Conservation (phyloP, 1,140 invertebrate species). For the Mycetomoellerius zeteki region DNA sequence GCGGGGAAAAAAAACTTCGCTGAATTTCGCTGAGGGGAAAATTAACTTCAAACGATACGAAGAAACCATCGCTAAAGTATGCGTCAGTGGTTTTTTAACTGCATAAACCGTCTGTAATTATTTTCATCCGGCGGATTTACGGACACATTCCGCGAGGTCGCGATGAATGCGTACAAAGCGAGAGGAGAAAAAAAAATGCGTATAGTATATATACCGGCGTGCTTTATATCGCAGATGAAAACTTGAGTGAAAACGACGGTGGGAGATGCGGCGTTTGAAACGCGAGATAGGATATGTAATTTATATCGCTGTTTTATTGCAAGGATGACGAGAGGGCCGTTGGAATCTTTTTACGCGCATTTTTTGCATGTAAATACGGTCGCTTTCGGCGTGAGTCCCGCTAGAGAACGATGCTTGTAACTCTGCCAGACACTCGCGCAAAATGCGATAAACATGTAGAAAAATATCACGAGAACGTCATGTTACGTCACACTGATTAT, state of each 20-base stretch:
- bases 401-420: neutral
- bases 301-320: slow-evolving; percentile 63
- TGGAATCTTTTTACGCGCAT: slow-evolving; percentile 43
- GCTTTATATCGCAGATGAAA: slow-evolving; percentile 29
- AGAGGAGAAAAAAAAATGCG: slow-evolving; percentile 4
- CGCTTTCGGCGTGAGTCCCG: slow-evolving; percentile 39
- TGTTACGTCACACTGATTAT: slow-evolving; percentile 30
- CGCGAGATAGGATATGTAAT: slow-evolving; percentile 58
- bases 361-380: slow-evolving; percentile 55
- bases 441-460: slow-evolving; percentile 38
- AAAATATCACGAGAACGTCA: slow-evolving; percentile 19
- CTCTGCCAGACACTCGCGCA: neutral
- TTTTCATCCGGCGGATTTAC: slow-evolving; percentile 49
- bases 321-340: slow-evolving; percentile 7
- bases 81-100: slow-evolving; percentile 28
- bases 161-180: neutral
- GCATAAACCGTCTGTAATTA: slow-evolving; percentile 39
- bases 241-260: slow-evolving; percentile 43
- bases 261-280: slow-evolving; percentile 48
- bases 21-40: neutral
- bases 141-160: slow-evolving; percentile 28
- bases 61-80: neutral
- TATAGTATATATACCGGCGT: neutral
- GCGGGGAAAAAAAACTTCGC: neutral
- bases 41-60: slow-evolving; percentile 36